These are phyloP conservation scores for Rhingia rostrata DNA, from an alignment of 2,888 invertebrate species.

Conservation along the genomic window DNA sequence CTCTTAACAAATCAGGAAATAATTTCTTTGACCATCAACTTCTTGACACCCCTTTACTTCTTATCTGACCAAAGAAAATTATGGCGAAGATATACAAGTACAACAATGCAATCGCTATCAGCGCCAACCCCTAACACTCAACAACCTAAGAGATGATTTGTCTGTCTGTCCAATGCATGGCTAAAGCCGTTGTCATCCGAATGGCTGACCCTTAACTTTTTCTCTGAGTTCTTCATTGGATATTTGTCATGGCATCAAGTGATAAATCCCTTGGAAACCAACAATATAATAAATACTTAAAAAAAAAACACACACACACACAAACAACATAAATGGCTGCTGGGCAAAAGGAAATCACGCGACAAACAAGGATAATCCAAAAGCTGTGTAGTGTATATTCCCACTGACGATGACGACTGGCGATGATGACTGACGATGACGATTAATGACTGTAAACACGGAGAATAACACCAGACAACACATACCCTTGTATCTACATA, in stretches of 20 bases:
- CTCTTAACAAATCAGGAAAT: too few species aligned
- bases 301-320: constrained; percentile 52
- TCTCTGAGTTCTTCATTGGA: constrained; percentile 54
- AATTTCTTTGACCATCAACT: constrained; percentile 1
- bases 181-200: constrained; percentile 64
- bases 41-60: constrained; percentile 4
- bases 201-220: constrained; percentile 53
- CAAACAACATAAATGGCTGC: constrained; percentile 58
- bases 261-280: constrained; percentile 67
- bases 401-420: constrained; percentile 1
- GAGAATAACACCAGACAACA: too few species aligned
- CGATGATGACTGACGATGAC: too few species aligned
- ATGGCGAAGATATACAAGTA: not conserved
- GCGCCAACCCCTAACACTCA: constrained; percentile 5
- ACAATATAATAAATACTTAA: constrained; percentile 64
- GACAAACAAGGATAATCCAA: constrained; percentile 70
- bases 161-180: constrained; percentile 53
- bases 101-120: constrained; percentile 35
- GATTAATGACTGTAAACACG: too few species aligned
- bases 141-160: constrained; percentile 51
- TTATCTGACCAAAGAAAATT: not conserved
- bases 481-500: too few species aligned
- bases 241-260: constrained; percentile 69
- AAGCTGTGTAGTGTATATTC: constrained; percentile 33
- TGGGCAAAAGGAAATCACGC: constrained; percentile 68